Evolutionary conservation across 2,113 vertebrate genomes (phyloP).

Genomic region (Formicarius rufipectus): DNA sequence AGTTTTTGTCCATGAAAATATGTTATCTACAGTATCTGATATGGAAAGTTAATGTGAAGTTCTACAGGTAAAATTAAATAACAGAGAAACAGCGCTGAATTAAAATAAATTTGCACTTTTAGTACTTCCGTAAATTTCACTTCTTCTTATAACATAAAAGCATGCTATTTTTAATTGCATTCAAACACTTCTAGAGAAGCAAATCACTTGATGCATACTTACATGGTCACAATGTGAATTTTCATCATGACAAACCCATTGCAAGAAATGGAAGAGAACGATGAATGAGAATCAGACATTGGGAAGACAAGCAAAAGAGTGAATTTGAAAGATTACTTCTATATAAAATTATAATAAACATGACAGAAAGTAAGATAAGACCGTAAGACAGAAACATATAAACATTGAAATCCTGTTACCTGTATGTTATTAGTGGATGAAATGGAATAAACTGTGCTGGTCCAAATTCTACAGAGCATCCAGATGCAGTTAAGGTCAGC

Average conservation of each 20-base stretch:
- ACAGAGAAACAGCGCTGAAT: not conserved
- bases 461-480: slow-evolving; percentile 91
- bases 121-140: not conserved
- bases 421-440: slow-evolving; percentile 90
- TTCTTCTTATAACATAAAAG: not conserved
- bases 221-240: slow-evolving; percentile 61
- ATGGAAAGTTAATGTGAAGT: rapidly evolving
- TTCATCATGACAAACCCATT: slow-evolving; percentile 67
- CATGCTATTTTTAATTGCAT: not conserved
- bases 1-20: not conserved
- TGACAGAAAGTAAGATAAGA: slow-evolving; percentile 1
- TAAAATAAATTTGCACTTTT: not conserved
- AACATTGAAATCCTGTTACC: slow-evolving; percentile 72
- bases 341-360: not conserved
- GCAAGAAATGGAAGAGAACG: slow-evolving; percentile 74
- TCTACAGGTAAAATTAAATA: not conserved
- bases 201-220: slow-evolving; percentile 59
- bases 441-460: slow-evolving; percentile 94
- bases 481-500: slow-evolving; percentile 83
- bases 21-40: not conserved
- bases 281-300: slow-evolving; percentile 69
- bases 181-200: not conserved
- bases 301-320: slow-evolving; percentile 56
- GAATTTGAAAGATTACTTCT: slow-evolving; percentile 38
- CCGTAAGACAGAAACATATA: not conserved